Evolutionary conservation across 2,113 vertebrate genomes (phyloP).

Genomic region (Psammodynastes pulverulentus): DNA sequence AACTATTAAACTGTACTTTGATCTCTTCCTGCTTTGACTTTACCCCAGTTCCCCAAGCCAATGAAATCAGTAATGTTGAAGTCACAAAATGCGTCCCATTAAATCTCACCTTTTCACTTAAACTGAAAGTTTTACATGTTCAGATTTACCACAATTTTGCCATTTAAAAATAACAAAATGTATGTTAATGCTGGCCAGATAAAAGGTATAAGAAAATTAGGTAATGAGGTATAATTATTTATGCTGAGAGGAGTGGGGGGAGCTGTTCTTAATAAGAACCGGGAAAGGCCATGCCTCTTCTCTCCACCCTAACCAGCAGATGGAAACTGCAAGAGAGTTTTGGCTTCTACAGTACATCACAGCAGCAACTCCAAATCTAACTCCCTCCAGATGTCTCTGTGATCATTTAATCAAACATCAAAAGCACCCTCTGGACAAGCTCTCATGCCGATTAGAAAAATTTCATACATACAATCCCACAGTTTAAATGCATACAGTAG

Average conservation of each 20-base stretch:
- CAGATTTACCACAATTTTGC: background rate
- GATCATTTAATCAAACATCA: constrained; percentile 76
- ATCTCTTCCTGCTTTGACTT: constrained; percentile 2
- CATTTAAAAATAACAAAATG: background rate
- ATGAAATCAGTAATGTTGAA: constrained; percentile 7
- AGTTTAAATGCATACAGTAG: constrained; percentile 51
- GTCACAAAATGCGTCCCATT: background rate
- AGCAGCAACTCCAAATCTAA: constrained; percentile 71
- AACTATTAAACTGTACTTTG: constrained; percentile 13
- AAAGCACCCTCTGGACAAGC: constrained; percentile 66
- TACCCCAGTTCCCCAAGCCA: background rate
- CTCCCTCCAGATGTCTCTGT: constrained; percentile 72
- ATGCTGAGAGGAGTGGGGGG: constrained; percentile 20
- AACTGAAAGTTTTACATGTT: background rate
- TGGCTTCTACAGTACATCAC: constrained; percentile 55
- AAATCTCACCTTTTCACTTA: background rate
- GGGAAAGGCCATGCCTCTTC: constrained; percentile 40
- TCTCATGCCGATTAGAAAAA: constrained; percentile 65
- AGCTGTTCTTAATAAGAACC: constrained; percentile 23
- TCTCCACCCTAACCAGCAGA: constrained; percentile 7
- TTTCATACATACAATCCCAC: constrained; percentile 54
- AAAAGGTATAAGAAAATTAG: constrained; percentile 38
- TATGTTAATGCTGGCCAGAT: constrained; percentile 7
- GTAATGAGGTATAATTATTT: constrained; percentile 45
- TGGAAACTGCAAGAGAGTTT: constrained; percentile 61